Evolutionary conservation across 2,113 vertebrate genomes (phyloP).

Genomic region (Pavo muticus): DNA sequence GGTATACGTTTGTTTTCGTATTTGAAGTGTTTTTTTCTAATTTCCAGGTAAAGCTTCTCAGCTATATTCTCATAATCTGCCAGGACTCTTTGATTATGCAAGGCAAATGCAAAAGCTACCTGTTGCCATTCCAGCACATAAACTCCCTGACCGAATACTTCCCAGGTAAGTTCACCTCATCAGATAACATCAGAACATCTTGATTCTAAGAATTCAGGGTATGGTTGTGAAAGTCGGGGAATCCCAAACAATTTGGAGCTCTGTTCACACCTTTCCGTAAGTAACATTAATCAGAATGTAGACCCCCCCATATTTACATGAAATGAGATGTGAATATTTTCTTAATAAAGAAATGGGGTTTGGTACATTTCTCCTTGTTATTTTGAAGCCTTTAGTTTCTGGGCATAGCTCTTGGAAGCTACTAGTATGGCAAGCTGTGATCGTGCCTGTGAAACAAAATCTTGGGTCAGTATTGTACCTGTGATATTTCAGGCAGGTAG

Average conservation of each 20-base stretch:
- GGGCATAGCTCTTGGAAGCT: neutral
- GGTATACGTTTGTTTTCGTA: neutral
- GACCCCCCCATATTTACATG: rapidly evolving
- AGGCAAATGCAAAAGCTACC: conserved; percentile 97
- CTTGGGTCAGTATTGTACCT: neutral
- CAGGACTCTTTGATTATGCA: conserved; percentile 95
- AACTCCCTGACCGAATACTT: conserved; percentile 96
- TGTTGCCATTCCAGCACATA: conserved; percentile 96
- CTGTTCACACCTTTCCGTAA: neutral
- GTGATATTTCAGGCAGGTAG: neutral
- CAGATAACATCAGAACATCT: neutral
- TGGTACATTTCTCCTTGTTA: neutral
- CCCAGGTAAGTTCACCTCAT: conserved; percentile 83
- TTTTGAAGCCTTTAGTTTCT: neutral
- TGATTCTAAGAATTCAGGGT: neutral
- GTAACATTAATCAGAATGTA: neutral
- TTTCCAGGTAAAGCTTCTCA: conserved; percentile 96
- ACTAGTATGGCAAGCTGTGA: neutral
- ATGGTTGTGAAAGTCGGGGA: neutral
- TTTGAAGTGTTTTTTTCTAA: conserved; percentile 67
- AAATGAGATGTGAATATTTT: neutral
- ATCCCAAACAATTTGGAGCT: neutral
- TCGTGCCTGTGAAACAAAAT: neutral
- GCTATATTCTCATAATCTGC: conserved; percentile 96
- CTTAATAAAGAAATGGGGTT: neutral